Evolutionary conservation across 1,140 invertebrate species (phyloP), one percentile per base, ranked within the genome.

Genomic region (Macrotrachela quadricornifera): DNA sequence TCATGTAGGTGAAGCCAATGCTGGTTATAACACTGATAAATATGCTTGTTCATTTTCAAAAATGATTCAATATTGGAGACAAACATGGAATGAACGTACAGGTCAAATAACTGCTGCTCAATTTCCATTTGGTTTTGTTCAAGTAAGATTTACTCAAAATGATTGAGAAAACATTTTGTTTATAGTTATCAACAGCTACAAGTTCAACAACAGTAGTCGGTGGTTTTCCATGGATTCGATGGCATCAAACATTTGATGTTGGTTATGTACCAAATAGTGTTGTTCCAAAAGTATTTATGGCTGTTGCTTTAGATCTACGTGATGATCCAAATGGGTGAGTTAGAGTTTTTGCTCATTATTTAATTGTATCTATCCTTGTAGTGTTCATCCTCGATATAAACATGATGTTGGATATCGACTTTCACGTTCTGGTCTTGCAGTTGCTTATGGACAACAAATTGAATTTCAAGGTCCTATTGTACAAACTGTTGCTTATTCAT

Each of bases 61-160:
- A 10, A 65, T 67, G 63, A 63, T 67, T 38, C 48, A 53, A 11
- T 59, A 62, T 51, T 67, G 65, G 65, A 57, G 65, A 47, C 0
- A 41, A 39, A 59, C 58, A n/a, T 66, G 61, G 30, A 51, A 54
- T 18, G 12, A 46, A 11, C 37, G 21, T 1, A 57, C 63, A 6
- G 17, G 36, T 39, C 43, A 54, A 16, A 53, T 61, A 46, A 63
- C 64, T 10, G 51, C 57, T 44, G 14, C 14, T 14, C 43, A 21
- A 10, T 67, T 64, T 56, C 65, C 64, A 10, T 67, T 67, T 58
- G 65, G 65, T 21, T 64, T 67, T 59, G 65, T 67, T n/a, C 65
- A 67, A 60, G 61, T 65, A 39, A 49, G 42, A 18, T 30, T 8
- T 30, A 8, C 8, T 30, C 8, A 30, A 4, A 30, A 30, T 8